These are phyloP conservation scores for Pollenia labialis DNA, from an alignment of 2,888 invertebrate species.

Conservation along the genomic window DNA sequence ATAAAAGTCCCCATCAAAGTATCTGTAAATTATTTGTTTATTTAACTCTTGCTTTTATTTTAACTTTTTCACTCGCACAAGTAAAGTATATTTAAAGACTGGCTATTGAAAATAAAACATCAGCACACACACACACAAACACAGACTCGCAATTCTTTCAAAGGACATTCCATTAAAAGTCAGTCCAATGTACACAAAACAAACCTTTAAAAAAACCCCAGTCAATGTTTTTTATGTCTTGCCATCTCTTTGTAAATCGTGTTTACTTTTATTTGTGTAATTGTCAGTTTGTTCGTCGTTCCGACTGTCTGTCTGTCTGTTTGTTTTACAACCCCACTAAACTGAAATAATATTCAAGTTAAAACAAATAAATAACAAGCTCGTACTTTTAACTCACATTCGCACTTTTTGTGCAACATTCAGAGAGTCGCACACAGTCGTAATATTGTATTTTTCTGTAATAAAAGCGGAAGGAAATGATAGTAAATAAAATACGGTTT, in stretches of 20 bases:
- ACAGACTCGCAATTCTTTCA: slow-evolving; percentile 16
- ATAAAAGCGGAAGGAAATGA: slow-evolving; percentile 73
- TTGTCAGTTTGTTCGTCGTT: not conserved
- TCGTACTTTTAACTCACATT: slow-evolving; percentile 35
- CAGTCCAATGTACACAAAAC: slow-evolving; percentile 32
- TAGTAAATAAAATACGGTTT: slow-evolving; percentile 73
- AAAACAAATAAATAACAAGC: slow-evolving; percentile 64
- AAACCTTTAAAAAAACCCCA: not conserved
- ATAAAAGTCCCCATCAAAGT: not conserved
- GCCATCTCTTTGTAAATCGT: slow-evolving; percentile 9
- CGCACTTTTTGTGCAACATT: slow-evolving; percentile 32
- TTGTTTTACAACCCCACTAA: slow-evolving; percentile 50
- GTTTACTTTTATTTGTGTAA: slow-evolving; percentile 9
- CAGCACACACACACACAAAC: not conserved
- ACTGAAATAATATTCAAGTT: slow-evolving; percentile 60
- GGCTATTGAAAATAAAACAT: slow-evolving; percentile 13
- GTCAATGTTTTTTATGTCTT: slow-evolving; percentile 14
- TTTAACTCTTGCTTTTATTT: slow-evolving; percentile 23
- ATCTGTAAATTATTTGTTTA: not conserved
- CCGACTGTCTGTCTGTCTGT: not conserved
- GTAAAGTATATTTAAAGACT: slow-evolving; percentile 41
- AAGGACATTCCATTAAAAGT: slow-evolving; percentile 65
- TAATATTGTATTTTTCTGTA: slow-evolving; percentile 52
- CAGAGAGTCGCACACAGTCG: slow-evolving; percentile 1
- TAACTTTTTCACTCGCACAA: not conserved